phyloP scores from a whole-genome alignment of 2,888 invertebrate species.

The Thyatira batis region DNA sequence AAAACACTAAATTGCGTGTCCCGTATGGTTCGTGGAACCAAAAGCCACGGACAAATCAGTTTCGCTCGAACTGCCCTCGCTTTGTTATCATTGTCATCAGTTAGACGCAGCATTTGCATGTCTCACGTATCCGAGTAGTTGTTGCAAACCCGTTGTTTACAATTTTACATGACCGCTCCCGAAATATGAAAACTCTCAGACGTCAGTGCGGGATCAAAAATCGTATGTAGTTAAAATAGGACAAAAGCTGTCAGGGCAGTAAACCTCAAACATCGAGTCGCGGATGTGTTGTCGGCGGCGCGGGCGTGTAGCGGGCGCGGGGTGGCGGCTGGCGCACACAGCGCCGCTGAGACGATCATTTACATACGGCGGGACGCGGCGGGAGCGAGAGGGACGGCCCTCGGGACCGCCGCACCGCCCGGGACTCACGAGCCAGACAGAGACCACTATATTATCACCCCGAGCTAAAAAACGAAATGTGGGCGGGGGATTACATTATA shows the following conservation, averaged over 20 bases:
- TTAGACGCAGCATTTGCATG: slow-evolving; percentile 62
- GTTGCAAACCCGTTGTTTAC: slow-evolving; percentile 33
- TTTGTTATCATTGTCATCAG: slow-evolving; percentile 71
- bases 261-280: slow-evolving; percentile 67
- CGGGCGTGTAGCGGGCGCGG: slow-evolving; percentile 36
- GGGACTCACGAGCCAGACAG: slow-evolving; percentile 59
- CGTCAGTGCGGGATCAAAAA: slow-evolving; percentile 49
- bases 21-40: slow-evolving; percentile 35
- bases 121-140: slow-evolving; percentile 40
- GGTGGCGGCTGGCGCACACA: slow-evolving; percentile 64
- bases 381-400: slow-evolving; percentile 51
- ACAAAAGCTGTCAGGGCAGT: slow-evolving; percentile 79
- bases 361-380: slow-evolving; percentile 75
- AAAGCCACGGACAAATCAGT: slow-evolving; percentile 3
- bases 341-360: slow-evolving; percentile 75
- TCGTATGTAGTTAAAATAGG: slow-evolving; percentile 74
- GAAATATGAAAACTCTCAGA: slow-evolving; percentile 51
- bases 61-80: slow-evolving; percentile 58
- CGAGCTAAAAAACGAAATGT: slow-evolving; percentile 79
- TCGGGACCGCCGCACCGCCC: slow-evolving; percentile 55
- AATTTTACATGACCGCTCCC: slow-evolving; percentile 24
- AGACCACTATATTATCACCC: slow-evolving; percentile 77
- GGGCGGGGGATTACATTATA: slow-evolving; percentile 84
- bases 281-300: slow-evolving; percentile 45
- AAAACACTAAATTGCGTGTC: slow-evolving; percentile 39